Evolutionary conservation across 2,888 invertebrate genomes (phyloP).

Genomic region (Chloroclysta siterata): DNA sequence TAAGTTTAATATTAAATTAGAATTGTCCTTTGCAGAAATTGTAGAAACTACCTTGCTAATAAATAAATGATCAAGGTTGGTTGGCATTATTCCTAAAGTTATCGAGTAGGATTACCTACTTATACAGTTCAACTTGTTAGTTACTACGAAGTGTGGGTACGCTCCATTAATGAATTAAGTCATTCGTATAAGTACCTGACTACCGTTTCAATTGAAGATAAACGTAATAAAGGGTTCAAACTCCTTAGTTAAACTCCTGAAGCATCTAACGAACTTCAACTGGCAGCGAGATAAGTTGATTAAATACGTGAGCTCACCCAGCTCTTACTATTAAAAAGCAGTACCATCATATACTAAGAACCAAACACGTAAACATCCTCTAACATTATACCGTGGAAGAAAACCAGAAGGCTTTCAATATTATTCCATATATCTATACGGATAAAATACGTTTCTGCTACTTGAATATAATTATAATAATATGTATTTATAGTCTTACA

Average conservation of each 20-base stretch:
- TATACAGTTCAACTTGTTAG: conserved; percentile 28
- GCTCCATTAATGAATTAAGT: conserved; percentile 49
- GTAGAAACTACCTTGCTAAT: background rate
- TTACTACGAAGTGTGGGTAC: conserved; percentile 38
- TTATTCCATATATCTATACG: too few relatives aligned
- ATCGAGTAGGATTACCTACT: conserved; percentile 27
- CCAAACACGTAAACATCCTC: too few relatives aligned
- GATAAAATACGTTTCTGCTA: too few relatives aligned
- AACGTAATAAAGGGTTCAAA: conserved; percentile 23
- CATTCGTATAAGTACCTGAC: conserved; percentile 32
- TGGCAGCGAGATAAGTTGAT: conserved; percentile 6
- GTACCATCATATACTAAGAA: background rate
- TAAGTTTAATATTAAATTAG: background rate
- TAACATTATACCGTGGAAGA: too few relatives aligned
- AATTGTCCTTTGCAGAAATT: background rate
- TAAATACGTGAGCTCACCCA: conserved; percentile 13
- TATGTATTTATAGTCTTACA: too few relatives aligned
- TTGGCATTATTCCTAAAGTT: conserved; percentile 25
- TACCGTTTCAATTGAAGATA: conserved; percentile 18
- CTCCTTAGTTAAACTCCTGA: conserved; percentile 18
- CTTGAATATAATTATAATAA: too few relatives aligned
- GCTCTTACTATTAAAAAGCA: background rate
- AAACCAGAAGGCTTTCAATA: too few relatives aligned
- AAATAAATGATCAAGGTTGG: conserved; percentile 5
- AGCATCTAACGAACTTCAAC: conserved; percentile 10